Base-by-base conservation (phyloP, 2,888 invertebrate species). In the Ormyrus thymus region DNA sequence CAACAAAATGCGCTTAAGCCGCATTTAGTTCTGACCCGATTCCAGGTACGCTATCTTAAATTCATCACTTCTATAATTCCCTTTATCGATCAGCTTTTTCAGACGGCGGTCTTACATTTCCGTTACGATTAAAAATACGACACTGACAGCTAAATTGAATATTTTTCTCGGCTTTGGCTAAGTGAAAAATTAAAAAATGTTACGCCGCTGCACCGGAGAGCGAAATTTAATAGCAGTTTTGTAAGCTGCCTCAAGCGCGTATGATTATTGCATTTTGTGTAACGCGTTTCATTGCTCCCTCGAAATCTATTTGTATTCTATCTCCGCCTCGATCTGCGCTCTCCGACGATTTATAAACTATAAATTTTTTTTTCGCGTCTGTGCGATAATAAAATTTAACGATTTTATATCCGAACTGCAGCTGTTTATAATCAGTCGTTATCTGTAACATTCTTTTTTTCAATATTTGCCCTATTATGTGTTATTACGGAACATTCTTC, bases 231-330 rank as follows among this genome's bases (percentile, higher is more conserved):
- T 58, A 58, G n/a, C 29, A 50, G 11, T 48, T 70, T 29, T 58
- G 29, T 70, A 70, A 69, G 58, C 48, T 58, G 6, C 29, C 46
- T 58, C 13, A 58, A 69, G 58, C 29, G 29, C 58, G 46, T 46
- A 69, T 69, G 46, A 46, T 69, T 48, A 11, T 58, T 5, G 45
- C 10, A 9, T 69, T 69, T n/a, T 69, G 56, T 69, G 15, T 56
- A 48, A 46, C 58, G n/a, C 55, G 56, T 69, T 69, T 56, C 55
- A 6, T 56, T 56, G 7, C 29, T 29, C 29, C 29, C 29, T 29
- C 29, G 29, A 29, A 29, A 29, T 29, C 29, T 29, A 29, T 29
- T 29, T 29, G 29, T 29, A 29, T 29, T 29, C 29, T 29, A 29
- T 29, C 29, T 29, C 29, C 29, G 29, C 29, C 29, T 29, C 29